Percentiles rank a stretch among this genome's conserved stretches.
phyloP scores from a whole-genome alignment of 2,888 invertebrate species.

The Bimastos eiseni region DNA sequence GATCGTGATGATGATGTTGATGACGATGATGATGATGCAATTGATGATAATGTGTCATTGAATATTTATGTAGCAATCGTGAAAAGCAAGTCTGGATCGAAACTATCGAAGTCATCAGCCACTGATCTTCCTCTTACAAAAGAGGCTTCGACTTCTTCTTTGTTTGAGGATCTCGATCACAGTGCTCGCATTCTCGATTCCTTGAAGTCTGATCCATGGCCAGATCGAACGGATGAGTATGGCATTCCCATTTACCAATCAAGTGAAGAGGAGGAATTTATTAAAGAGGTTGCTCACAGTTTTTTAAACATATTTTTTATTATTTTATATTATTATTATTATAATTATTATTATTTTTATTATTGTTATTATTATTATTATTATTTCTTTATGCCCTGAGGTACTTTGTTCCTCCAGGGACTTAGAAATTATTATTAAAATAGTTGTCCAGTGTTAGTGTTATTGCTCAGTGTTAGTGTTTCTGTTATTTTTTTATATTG shows the following conservation, averaged over 20 bases:
- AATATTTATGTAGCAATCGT: not conserved
- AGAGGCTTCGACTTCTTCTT: not conserved
- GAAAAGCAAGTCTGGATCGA: conserved; percentile 10
- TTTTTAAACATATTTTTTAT: too few relatives aligned
- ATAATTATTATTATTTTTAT: too few relatives aligned
- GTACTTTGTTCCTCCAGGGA: too few relatives aligned
- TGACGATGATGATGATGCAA: not conserved
- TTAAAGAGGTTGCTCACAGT: not conserved
- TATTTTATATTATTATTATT: too few relatives aligned
- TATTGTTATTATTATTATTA: too few relatives aligned
- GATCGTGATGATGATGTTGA: not conserved
- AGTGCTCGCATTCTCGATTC: not conserved
- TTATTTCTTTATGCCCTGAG: too few relatives aligned
- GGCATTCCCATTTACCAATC: not conserved
- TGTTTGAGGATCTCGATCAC: not conserved
- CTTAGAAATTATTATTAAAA: too few relatives aligned
- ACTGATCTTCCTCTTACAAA: not conserved
- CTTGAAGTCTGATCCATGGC: not conserved
- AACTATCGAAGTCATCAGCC: not conserved
- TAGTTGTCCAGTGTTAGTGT: too few relatives aligned
- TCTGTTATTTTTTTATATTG: too few relatives aligned
- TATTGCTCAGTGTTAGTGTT: too few relatives aligned
- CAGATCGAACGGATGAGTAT: not conserved
- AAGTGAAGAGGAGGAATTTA: not conserved
- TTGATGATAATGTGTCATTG: not conserved